Percentiles rank a stretch among this genome's conserved stretches.
These are phyloP conservation scores for Bombus consobrinus DNA, from an alignment of 1,140 invertebrate genomes.

Conservation along the genomic window DNA sequence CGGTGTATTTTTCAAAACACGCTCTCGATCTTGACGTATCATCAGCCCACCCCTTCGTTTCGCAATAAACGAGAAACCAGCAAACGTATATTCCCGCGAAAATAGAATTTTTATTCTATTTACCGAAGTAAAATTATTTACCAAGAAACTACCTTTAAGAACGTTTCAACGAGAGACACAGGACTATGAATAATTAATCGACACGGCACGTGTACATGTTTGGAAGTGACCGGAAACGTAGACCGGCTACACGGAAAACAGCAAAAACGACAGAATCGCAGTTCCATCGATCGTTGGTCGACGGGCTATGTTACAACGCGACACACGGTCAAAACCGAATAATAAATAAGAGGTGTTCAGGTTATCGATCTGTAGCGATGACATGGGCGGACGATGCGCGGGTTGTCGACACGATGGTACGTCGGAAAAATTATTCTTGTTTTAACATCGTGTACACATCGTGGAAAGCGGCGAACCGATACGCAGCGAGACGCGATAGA, in stretches of 20 bases:
- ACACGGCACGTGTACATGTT: not conserved
- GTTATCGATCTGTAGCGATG: slow-evolving; percentile 32
- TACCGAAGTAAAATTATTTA: not conserved
- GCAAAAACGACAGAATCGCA: not conserved
- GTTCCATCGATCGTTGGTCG: not conserved
- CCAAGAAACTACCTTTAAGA: not conserved
- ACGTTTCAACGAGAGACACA: not conserved
- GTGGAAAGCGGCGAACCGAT: no score
- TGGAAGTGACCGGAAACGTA: not conserved
- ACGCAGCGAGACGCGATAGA: not conserved
- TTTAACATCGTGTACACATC: not conserved
- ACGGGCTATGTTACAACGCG: not conserved
- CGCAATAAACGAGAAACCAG: not conserved
- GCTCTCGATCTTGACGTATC: not conserved
- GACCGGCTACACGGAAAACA: not conserved
- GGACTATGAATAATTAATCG: not conserved
- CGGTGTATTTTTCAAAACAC: not conserved
- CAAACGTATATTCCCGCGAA: not conserved
- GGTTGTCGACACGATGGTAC: not conserved
- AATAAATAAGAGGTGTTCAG: slow-evolving; percentile 17
- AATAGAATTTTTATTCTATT: not conserved
- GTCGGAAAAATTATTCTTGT: slow-evolving; percentile 15
- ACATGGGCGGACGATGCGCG: not conserved
- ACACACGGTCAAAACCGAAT: not conserved
- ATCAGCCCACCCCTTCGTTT: not conserved